Evolutionary conservation across 2,888 invertebrate genomes (phyloP).

Genomic region (Pseudoips prasinana): DNA sequence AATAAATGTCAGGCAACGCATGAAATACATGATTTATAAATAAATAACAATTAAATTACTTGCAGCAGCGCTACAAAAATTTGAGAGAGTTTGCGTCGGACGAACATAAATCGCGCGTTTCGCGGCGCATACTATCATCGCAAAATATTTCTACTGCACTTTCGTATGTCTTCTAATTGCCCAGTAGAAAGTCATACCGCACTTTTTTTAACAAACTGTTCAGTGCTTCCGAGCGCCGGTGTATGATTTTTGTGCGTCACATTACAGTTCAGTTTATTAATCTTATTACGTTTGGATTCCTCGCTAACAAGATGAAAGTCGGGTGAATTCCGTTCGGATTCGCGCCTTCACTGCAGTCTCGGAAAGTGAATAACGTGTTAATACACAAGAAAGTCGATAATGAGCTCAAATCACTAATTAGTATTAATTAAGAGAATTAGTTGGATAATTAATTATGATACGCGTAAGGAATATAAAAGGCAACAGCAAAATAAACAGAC

Average conservation of each 20-base stretch:
- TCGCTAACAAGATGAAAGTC: constrained; percentile 75
- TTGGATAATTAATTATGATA: constrained; percentile 1
- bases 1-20: too few relatives aligned
- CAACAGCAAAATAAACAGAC: too few relatives aligned
- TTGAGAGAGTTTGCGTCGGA: constrained; percentile 16
- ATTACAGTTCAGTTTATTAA: constrained; percentile 35
- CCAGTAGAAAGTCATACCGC: constrained; percentile 65
- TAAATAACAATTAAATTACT: constrained; percentile 4
- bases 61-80: constrained; percentile 24
- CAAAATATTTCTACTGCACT: constrained; percentile 46
- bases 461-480: background rate
- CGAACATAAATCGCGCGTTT: constrained; percentile 36
- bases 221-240: constrained; percentile 48
- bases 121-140: constrained; percentile 29
- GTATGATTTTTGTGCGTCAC: constrained; percentile 66
- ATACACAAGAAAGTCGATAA: constrained; percentile 37
- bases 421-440: too few relatives aligned
- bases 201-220: constrained; percentile 55
- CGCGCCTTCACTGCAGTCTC: constrained; percentile 38
- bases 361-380: constrained; percentile 41
- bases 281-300: constrained; percentile 51
- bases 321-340: constrained; percentile 53
- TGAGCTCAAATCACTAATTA: constrained; percentile 34
- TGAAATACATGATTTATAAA: too few relatives aligned
- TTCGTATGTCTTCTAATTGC: constrained; percentile 78